A percentile compares a stretch with the other conserved stretches of the same genome.
Evolutionary conservation across 2,113 vertebrate genomes (phyloP).

Genomic region (Ictidomys tridecemlineatus): DNA sequence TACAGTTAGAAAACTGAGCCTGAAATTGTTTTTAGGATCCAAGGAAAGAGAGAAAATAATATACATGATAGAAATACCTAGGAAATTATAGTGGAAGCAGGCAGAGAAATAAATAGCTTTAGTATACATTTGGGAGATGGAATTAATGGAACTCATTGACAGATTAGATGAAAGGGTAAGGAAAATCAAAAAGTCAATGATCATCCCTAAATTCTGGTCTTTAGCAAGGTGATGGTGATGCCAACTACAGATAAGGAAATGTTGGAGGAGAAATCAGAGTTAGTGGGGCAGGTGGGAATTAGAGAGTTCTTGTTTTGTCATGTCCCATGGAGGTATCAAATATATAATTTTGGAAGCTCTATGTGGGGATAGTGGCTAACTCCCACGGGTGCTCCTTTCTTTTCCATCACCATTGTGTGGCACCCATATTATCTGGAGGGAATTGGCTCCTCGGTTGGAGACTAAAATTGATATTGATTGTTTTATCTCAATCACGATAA

Average conservation of each 20-base stretch:
- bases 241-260: background rate
- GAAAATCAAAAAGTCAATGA: background rate
- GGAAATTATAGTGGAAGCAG: background rate
- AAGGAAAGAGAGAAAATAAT: background rate
- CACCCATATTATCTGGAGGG: background rate
- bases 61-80: background rate
- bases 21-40: conserved; percentile 1
- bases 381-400: background rate
- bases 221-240: background rate
- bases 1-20: background rate
- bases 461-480: background rate
- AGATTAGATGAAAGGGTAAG: background rate
- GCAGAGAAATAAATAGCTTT: background rate
- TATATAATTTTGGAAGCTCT: background rate
- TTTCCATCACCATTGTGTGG: background rate
- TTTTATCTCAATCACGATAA: background rate
- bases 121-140: background rate
- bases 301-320: background rate
- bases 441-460: background rate
- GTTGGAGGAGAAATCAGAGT: background rate
- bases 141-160: background rate
- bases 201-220: background rate
- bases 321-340: background rate
- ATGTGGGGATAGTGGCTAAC: background rate
- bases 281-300: background rate